phyloP scores from a whole-genome alignment of 2,888 invertebrate species.

The Volucella bombylans region DNA sequence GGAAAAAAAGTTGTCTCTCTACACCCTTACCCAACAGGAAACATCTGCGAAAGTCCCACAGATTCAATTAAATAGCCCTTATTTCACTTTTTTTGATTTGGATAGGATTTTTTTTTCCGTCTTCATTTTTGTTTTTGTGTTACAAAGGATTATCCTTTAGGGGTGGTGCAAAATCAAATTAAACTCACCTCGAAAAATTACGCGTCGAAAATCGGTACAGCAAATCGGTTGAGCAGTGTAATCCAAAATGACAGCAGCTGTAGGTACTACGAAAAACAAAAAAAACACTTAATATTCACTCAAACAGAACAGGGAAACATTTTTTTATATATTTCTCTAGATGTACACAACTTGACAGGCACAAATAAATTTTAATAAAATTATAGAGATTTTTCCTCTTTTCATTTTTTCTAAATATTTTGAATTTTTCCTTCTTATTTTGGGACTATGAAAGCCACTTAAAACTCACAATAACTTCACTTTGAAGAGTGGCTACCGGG shows the following conservation, averaged over 20 bases:
- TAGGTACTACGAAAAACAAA: neutral
- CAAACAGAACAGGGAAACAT: neutral
- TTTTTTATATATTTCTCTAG: conserved; percentile 12
- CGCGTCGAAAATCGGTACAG: conserved; percentile 27
- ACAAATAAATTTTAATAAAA: conserved; percentile 44
- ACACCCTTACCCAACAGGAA: neutral
- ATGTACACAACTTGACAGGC: conserved; percentile 35
- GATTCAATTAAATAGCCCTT: conserved; percentile 59
- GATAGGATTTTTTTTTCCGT: conserved; percentile 1
- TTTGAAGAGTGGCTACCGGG: conserved; percentile 31
- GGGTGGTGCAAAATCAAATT: conserved; percentile 41
- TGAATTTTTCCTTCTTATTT: conserved; percentile 23
- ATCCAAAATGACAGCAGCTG: conserved; percentile 44
- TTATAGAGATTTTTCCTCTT: neutral
- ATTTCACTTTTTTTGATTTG: conserved; percentile 2
- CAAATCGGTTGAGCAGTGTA: conserved; percentile 30
- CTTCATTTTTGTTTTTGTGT: neutral
- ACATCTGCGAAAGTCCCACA: conserved; percentile 48
- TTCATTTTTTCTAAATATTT: too few relatives aligned
- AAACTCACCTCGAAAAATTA: conserved; percentile 55
- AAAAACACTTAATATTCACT: conserved; percentile 17
- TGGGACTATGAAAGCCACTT: conserved; percentile 36
- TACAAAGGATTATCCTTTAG: conserved; percentile 32
- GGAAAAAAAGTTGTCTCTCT: neutral
- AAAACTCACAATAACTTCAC: conserved; percentile 13